Conservation (phyloP, 2,888 invertebrate genomes). For the Muschampia plurimacula region DNA sequence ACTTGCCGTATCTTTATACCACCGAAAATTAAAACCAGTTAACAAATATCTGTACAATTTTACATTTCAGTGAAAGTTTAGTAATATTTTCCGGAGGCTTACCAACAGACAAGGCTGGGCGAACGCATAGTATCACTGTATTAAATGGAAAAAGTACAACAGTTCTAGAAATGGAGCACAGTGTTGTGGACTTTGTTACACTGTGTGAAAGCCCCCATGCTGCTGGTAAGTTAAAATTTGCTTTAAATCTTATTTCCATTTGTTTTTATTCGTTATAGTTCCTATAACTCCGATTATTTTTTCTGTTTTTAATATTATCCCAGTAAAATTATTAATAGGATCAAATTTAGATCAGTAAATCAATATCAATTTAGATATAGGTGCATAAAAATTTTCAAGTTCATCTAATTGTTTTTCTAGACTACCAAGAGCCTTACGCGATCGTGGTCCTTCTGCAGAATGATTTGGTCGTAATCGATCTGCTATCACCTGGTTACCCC, state of each 20-base stretch:
- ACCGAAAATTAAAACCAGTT: too few relatives aligned
- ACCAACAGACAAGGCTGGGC: slow-evolving; percentile 94
- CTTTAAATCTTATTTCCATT: background rate
- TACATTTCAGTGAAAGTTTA: slow-evolving; percentile 92
- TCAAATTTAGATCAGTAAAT: too few relatives aligned
- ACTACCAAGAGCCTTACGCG: slow-evolving; percentile 98
- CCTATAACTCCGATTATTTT: background rate
- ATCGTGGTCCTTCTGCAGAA: slow-evolving; percentile 98
- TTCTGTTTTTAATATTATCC: background rate
- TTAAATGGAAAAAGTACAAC: slow-evolving; percentile 98
- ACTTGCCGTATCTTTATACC: background rate
- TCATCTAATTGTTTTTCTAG: slow-evolving; percentile 80
- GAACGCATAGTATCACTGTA: slow-evolving; percentile 97
- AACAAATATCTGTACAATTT: background rate
- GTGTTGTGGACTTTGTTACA: slow-evolving; percentile 98
- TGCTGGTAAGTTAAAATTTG: slow-evolving; percentile 87
- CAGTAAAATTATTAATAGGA: background rate
- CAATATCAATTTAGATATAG: background rate
- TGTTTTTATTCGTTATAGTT: background rate
- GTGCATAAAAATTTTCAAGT: background rate
- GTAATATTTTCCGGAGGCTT: slow-evolving; percentile 99
- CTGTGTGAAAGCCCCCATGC: slow-evolving; percentile 97
- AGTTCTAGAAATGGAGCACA: slow-evolving; percentile 99
- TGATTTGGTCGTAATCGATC: slow-evolving; percentile 99
- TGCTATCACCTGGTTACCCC: slow-evolving; percentile 97